Base-by-base conservation (phyloP, 1,140 invertebrate genomes). In the Calosoma granatense region DNA sequence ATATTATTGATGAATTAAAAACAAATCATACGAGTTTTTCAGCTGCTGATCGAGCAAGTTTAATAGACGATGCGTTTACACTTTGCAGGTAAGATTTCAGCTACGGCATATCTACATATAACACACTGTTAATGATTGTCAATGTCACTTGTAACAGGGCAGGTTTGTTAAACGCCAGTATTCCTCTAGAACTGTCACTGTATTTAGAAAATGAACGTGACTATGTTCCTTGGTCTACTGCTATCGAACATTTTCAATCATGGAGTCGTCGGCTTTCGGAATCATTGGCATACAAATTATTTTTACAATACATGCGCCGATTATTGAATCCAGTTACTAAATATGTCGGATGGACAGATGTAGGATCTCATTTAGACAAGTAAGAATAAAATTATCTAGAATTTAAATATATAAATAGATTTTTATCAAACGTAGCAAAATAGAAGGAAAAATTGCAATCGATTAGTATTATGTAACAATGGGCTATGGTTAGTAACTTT, bases 21-120 rank as follows among this genome's bases (percentile, higher is more conserved):
- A 78, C 71, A 0, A 82, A 92, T 70, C 86, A 87, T 54, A 79
- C 74, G 1, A 76, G 77, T 30, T 82, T 90, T 62, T 82, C 76
- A 61, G 75, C 86, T 2, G 80, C 85, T 6, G 88, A 90, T 69
- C 73, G 87, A 57, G 85, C 86, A 0, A 85, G 78, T 70, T 73
- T 90, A 2, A 77, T 90, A 22, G 86, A 89, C 65, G 88, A 90
- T 70, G 85, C 83, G 0, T 87, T 90, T 64, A 83, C 85, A 0
- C 72, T 90, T 1, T 83, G 81, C 72, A 81, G 80, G 82, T 84
- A 74, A 63, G 61, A 47, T 52, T 17, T n/a, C n/a, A n/a, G n/a
- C n/a, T n/a, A n/a, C n/a, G n/a, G n/a, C n/a, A n/a, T n/a, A 36
- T 36, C n/a, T 36, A 36, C 26, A 36, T 9, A 36, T 9, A 36